Conservation (phyloP, 1,140 invertebrate species). For the Phocides pigmalion region DNA sequence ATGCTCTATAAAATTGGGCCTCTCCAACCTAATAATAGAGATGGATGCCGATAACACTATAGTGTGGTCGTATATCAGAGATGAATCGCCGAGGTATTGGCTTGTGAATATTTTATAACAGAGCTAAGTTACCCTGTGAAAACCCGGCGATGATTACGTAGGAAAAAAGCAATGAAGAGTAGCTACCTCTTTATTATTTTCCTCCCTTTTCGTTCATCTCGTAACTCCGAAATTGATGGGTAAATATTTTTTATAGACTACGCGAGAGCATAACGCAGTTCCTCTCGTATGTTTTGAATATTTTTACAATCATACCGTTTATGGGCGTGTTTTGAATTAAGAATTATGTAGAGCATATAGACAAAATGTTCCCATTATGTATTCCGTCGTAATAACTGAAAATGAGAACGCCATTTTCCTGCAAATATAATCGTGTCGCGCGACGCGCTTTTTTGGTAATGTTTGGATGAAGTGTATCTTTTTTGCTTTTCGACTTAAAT, state of each 20-base stretch:
- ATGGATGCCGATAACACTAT: conserved; percentile 13
- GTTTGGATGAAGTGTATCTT: neutral
- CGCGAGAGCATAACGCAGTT: conserved; percentile 26
- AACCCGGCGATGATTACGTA: conserved; percentile 41
- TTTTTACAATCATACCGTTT: conserved; percentile 42
- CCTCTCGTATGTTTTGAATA: conserved; percentile 45
- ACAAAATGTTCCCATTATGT: conserved; percentile 27
- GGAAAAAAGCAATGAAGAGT: conserved; percentile 44
- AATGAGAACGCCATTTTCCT: conserved; percentile 6
- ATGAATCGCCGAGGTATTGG: conserved; percentile 10
- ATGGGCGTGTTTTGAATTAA: conserved; percentile 40
- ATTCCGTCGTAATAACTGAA: conserved; percentile 26
- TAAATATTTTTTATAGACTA: conserved; percentile 49
- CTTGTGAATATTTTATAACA: conserved; percentile 30
- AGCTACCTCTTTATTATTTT: conserved; percentile 48
- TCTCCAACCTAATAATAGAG: conserved; percentile 16
- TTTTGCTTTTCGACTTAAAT: neutral
- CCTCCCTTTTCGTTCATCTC: conserved; percentile 46
- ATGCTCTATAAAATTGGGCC: neutral
- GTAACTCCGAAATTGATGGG: conserved; percentile 45
- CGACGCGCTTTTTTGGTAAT: conserved; percentile 3
- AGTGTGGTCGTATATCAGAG: conserved; percentile 3
- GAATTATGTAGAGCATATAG: conserved; percentile 33
- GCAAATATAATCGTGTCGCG: conserved; percentile 9
- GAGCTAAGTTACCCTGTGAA: conserved; percentile 4